Evolutionary conservation across 2,888 invertebrate species (phyloP).

Genomic region (Barypeithes pellucidus): DNA sequence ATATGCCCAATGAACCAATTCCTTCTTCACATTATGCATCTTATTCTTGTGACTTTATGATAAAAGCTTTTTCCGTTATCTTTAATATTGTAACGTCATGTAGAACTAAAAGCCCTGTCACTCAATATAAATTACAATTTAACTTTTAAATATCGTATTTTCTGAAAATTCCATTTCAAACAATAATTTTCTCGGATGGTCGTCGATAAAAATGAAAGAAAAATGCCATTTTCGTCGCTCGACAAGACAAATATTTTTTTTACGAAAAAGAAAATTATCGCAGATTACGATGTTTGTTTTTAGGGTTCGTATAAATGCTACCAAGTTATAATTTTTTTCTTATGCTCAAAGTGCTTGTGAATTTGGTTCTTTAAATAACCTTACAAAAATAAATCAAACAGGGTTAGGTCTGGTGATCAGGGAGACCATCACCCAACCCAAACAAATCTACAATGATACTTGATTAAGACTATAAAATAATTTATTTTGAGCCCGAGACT

Average conservation of each 20-base stretch:
- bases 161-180: slow-evolving; percentile 22
- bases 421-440: no score
- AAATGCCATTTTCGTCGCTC: slow-evolving; percentile 27
- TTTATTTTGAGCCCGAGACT: no score
- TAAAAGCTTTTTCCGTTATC: slow-evolving; percentile 32
- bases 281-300: slow-evolving; percentile 14
- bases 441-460: no score
- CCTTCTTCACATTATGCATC: not conserved
- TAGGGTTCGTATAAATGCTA: no score
- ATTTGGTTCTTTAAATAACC: no score
- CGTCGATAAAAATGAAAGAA: slow-evolving; percentile 30
- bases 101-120: slow-evolving; percentile 45
- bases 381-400: no score
- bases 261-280: slow-evolving; percentile 8
- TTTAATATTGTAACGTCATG: slow-evolving; percentile 39
- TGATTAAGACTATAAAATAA: no score
- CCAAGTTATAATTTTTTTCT: no score
- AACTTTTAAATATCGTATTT: slow-evolving; percentile 35
- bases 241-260: slow-evolving; percentile 32
- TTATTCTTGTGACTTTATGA: slow-evolving; percentile 16
- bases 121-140: slow-evolving; percentile 45
- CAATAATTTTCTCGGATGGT: slow-evolving; percentile 36
- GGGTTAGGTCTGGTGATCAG: no score
- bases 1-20: no score
- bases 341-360: no score